Base-by-base conservation (phyloP, 2,888 invertebrate species). In the Eupithecia subfuscata region DNA sequence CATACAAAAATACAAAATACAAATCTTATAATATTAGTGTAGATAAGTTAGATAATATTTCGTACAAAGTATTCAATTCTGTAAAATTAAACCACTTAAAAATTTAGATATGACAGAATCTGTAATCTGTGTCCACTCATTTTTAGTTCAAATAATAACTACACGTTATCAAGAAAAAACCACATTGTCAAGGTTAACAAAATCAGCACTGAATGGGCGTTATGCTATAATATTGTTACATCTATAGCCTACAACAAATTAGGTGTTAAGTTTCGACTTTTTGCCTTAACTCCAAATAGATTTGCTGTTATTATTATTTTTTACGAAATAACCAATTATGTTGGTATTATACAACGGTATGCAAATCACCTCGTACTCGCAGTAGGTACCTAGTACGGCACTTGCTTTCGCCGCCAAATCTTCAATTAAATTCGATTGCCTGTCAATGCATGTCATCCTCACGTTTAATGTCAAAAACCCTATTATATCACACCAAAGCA, bases 371-470 rank as follows among this genome's bases (percentile, higher is more conserved):
- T 14, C 56, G n/a, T n/a, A 56, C 9, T n/a, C n/a, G n/a, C n/a
- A n/a, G n/a, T n/a, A 56, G 9, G 48, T 48, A n/a, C n/a, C n/a
- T n/a, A n/a, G n/a, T n/a, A 56, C 25, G 60, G 60, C 60, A 25
- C 25, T 37, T 40, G 65, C 64, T 34, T 34, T 64, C 56, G 65
- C 67, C 71, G 80, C 77, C 82, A 83, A 82, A 83, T 82, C 82
- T 79, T 81, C 83, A 84, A 84, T 84, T 87, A 86, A 80, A 81
- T 76, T 77, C 70, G 78, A 85, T 83, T 82, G 84, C 86, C 83
- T 87, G 87, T 87, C 87, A 85, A 83, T 86, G 82, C 83, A 81
- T 82, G 82, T 83, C 86, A 86, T 80, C 81, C 79, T 79, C 80
- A 79, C 81, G 81, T 84, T 84, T 84, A 68, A 83, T 81, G 81